Base-by-base conservation (phyloP, 1,140 invertebrate species). In the Drosophila arizonae region DNA sequence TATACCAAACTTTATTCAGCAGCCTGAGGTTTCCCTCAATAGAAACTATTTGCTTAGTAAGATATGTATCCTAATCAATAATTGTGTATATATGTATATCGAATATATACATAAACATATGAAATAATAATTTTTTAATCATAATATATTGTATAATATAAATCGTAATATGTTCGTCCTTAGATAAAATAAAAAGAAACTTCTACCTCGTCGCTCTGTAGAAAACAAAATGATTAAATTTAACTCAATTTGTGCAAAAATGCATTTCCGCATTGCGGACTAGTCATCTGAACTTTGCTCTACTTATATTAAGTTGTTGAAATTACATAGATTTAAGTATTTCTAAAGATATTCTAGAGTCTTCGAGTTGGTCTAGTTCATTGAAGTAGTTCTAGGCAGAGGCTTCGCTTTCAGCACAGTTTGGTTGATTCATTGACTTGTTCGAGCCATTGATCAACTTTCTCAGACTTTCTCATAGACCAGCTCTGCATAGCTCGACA, bases 401-500 rank as follows among this genome's bases (percentile, higher is more conserved):
- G 43, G 45, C 28, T 60, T 43, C n/a, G 50, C 48, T 36, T 33
- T 41, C 21, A 17, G 24, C 43, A 48, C 3, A 46, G 21, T 0
- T 11, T 24, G 30, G 28, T 17, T 30, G 41, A 46, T 28, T 43
- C 64, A 58, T 67, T 64, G 62, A 58, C 55, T 52, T 57, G 57
- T 57, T 36, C 55, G 45, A 43, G 10, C 17, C 17, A 24, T 48
- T n/a, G 51, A 13, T 33, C 28, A 60, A 48, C 54, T 72, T 72
- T 72, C 70, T 43, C 70, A 67, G 56, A 61, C 70, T 72, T 72
- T 61, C 64, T 48, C 48, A 66, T 67, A 6, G 28, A 55, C 17
- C 30, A 28, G 24, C n/a, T 51, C 13, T 56, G 61, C 69, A 36
- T 24, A 46, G 43, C 58, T 70, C 58, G 58, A 24, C 67, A 63